These are phyloP conservation scores for Platycheirus albimanus DNA, from an alignment of 2,888 invertebrate species.

Conservation along the genomic window DNA sequence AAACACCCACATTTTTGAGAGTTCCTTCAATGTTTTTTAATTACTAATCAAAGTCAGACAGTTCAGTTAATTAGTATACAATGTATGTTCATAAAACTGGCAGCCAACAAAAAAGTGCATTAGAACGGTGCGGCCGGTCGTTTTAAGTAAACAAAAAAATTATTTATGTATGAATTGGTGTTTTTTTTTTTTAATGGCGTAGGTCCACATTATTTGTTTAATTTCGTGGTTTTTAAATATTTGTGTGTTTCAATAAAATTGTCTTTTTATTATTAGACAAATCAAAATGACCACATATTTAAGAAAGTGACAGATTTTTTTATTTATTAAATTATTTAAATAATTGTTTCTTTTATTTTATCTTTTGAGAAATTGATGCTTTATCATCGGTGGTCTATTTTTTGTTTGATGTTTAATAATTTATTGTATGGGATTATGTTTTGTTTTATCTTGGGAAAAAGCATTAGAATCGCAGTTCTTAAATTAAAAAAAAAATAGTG, in stretches of 20 bases:
- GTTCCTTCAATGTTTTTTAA: slow-evolving; percentile 29
- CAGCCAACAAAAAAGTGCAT: slow-evolving; percentile 6
- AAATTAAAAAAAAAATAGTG: no score
- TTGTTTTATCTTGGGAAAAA: background rate
- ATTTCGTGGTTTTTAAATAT: slow-evolving; percentile 25
- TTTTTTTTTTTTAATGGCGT: slow-evolving; percentile 1
- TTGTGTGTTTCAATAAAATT: slow-evolving; percentile 44
- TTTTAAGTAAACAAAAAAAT: background rate
- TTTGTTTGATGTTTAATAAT: slow-evolving; percentile 26
- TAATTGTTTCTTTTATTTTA: slow-evolving; percentile 17
- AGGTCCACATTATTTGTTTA: slow-evolving; percentile 37
- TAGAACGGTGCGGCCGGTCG: background rate
- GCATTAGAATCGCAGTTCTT: no score
- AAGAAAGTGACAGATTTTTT: slow-evolving; percentile 26
- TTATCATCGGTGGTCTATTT: background rate
- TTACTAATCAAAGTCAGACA: slow-evolving; percentile 37
- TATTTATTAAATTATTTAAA: slow-evolving; percentile 23
- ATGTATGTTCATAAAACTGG: slow-evolving; percentile 12
- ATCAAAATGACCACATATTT: slow-evolving; percentile 33
- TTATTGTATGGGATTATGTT: slow-evolving; percentile 1
- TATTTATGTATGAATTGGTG: no score
- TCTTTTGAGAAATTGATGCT: slow-evolving; percentile 28
- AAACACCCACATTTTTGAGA: background rate
- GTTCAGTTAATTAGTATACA: slow-evolving; percentile 10
- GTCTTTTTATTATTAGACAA: slow-evolving; percentile 32